Base-by-base conservation (phyloP, 2,888 invertebrate genomes). In the Ectemnius continuus region DNA sequence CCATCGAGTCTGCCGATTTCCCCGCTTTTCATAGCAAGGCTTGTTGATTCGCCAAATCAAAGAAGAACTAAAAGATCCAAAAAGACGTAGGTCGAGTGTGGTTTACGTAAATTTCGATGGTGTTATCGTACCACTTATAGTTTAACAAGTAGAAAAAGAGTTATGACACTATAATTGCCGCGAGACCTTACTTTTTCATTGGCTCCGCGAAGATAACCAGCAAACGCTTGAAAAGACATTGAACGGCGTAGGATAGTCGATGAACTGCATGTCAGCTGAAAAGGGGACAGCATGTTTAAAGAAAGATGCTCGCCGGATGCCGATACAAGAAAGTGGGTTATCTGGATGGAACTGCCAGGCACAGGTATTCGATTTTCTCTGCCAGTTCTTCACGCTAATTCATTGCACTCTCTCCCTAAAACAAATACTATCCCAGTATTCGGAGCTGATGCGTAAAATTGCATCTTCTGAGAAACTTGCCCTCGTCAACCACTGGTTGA, bases 311-410 rank as follows among this genome's bases (percentile, higher is more conserved):
- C 56, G 61, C 64, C 68, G 67, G 67, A 80, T 76, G 47, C 71
- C 72, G 60, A 47, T 59, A 58, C 60, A 76, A 67, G 80, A 84
- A 85, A 84, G 84, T 84, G 79, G 84, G 84, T 84, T 84, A 85
- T 76, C 73, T 61, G 81, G 84, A 81, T 74, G 79, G 77, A 81
- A 84, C 77, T 59, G 69, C 72, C 66, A 74, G 60, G 45, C 57
- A 58, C 67, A 68, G 71, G 75, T 74, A 78, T 85, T 82, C 82
- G 82, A 81, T 84, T 85, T 83, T 84, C 85, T 79, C 82, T 74
- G 73, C 57, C 71, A 68, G 61, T 70, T 76, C 80, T 75, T 76
- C 79, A 78, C 69, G 81, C 77, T 78, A 76, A 82, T 82, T 79
- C 79, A 70, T 82, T 76, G 75, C 78, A 75, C 82, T 82, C 36